These are phyloP conservation scores for Sebastes fasciatus DNA, from an alignment of 2,113 vertebrate genomes.

Conservation along the genomic window DNA sequence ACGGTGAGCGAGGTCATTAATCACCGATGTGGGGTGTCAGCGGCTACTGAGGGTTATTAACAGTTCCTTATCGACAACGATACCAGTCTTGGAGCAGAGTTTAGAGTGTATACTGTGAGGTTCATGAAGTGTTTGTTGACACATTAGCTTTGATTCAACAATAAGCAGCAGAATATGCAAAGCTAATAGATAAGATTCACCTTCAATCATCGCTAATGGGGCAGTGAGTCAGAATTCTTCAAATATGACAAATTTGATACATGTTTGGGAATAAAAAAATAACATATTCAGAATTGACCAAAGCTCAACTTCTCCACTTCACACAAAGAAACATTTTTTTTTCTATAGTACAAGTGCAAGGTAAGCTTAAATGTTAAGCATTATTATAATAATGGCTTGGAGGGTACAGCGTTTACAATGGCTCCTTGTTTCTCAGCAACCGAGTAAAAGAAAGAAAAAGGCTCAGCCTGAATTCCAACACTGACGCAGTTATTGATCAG, in stretches of 20 bases:
- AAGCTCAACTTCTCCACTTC: not conserved
- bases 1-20: constrained; percentile 77
- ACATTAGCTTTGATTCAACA: constrained; percentile 9
- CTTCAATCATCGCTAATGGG: not conserved
- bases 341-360: not conserved
- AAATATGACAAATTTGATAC: not conserved
- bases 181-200: not conserved
- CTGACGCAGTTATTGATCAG: constrained; percentile 26
- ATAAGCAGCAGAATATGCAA: constrained; percentile 6
- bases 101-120: constrained; percentile 21
- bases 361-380: not conserved
- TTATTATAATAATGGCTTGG: not conserved
- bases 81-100: constrained; percentile 68
- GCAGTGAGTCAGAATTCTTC: not conserved
- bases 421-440: not conserved
- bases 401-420: not conserved
- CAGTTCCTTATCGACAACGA: constrained; percentile 66
- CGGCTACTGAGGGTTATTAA: constrained; percentile 63
- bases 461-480: constrained; percentile 1
- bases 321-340: not conserved
- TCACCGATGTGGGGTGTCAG: constrained; percentile 79
- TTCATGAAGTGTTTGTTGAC: constrained; percentile 44
- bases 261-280: not conserved
- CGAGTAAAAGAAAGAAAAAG: not conserved
- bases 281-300: not conserved